Evolutionary conservation across 2,888 invertebrate genomes (phyloP).

Genomic region (Zeuzera pyrina): DNA sequence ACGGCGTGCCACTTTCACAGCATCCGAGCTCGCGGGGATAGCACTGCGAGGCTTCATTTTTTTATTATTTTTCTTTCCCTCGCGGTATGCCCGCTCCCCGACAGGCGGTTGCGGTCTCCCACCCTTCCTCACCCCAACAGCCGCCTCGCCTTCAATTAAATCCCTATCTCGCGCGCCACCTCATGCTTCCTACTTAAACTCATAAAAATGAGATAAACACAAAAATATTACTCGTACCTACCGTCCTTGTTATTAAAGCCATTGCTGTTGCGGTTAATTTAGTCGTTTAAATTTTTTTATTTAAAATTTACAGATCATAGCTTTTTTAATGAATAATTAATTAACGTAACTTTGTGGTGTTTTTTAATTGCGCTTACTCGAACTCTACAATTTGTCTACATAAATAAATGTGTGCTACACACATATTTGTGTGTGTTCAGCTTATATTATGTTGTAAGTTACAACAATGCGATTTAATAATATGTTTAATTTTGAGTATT

Average conservation of each 20-base stretch:
- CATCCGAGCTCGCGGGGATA: conserved; percentile 65
- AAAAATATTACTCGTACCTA: conserved; percentile 57
- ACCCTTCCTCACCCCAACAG: conserved; percentile 28
- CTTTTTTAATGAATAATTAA: conserved; percentile 18
- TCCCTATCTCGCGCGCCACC: conserved; percentile 61
- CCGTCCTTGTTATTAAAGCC: conserved; percentile 48
- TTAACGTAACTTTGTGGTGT: conserved; percentile 6
- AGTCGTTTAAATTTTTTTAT: conserved; percentile 23
- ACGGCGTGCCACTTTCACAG: conserved; percentile 70
- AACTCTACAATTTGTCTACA: too few relatives aligned
- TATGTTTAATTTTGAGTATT: too few relatives aligned
- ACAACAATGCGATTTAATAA: too few relatives aligned
- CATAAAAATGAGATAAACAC: conserved; percentile 64
- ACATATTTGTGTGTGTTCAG: too few relatives aligned
- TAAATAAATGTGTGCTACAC: too few relatives aligned
- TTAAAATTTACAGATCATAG: conserved; percentile 18
- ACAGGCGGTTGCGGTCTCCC: conserved; percentile 39
- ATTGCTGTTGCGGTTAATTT: conserved; percentile 30
- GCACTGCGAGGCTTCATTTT: conserved; percentile 53
- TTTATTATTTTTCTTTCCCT: conserved; percentile 60
- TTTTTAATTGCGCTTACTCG: too few relatives aligned
- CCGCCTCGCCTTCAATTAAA: conserved; percentile 66
- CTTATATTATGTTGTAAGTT: too few relatives aligned
- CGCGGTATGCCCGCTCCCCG: conserved; percentile 26
- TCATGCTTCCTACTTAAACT: conserved; percentile 62